A percentile compares a stretch with the other conserved stretches of the same genome.
Conservation (phyloP, 2,113 vertebrate species). For the Oceanites oceanicus region DNA sequence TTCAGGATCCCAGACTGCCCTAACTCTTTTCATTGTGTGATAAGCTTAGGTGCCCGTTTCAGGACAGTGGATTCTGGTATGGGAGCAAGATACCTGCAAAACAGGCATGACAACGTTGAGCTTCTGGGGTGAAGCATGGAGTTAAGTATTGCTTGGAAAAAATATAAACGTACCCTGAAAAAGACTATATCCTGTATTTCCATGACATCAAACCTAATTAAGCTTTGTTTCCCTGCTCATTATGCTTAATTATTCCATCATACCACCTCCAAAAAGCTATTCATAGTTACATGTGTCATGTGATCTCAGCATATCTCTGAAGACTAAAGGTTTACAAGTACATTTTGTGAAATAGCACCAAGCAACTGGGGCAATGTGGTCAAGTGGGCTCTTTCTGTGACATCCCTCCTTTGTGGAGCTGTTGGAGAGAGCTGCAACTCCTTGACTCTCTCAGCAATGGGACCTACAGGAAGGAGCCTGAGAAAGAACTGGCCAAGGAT, state of each 20-base stretch:
- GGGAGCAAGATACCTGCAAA: neutral
- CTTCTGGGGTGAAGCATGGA: neutral
- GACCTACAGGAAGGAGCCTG: neutral
- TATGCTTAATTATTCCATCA: neutral
- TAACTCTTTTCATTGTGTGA: neutral
- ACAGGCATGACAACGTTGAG: neutral
- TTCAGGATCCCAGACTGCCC: neutral
- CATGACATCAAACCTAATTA: neutral
- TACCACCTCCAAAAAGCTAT: neutral
- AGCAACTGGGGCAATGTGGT: neutral
- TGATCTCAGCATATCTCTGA: neutral
- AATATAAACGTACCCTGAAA: neutral
- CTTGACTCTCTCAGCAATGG: neutral
- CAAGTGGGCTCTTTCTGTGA: neutral
- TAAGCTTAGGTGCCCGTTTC: neutral
- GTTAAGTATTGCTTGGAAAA: neutral
- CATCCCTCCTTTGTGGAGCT: neutral
- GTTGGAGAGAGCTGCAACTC: neutral
- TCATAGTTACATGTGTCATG: neutral
- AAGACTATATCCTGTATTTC: neutral
- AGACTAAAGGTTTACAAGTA: neutral
- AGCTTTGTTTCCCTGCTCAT: neutral
- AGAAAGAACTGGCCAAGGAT: neutral
- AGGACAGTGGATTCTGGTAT: neutral
- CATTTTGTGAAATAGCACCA: neutral